Evolutionary conservation across 1,140 invertebrate genomes (phyloP), one percentile per base, ranked within the genome.

Genomic region (Delia radicum): DNA sequence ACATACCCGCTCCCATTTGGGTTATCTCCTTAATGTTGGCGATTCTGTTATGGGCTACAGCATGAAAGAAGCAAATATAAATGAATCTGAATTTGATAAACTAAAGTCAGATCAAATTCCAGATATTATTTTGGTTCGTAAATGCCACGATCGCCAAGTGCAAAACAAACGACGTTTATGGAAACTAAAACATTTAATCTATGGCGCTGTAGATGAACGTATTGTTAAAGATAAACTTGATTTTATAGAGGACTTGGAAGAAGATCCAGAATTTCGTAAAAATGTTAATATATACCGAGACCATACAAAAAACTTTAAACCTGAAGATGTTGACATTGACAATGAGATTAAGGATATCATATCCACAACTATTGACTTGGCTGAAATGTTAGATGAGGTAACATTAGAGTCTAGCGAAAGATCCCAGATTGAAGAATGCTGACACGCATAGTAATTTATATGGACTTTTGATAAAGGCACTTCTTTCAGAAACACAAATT

Each of bases 301-400:
- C 80, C 81, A 81, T 7, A 89, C 87, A 74, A 93, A 55, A 93
- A 80, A 85, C 88, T 31, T 87, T 91, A 73, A 21, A 87, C 90
- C 2, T 90, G 94, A 42, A 92, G 94, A 87, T 27, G 78, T 87
- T 76, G 91, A 94, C 80, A 21, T 24, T 55, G 89, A 90, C 61
- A 88, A 91, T 48, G 92, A 94, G 82, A 63, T 7, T 26, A 74
- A 29, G 18, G 91, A 92, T 2, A 91, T 88, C 26, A 84, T 92
- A 15, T n/a, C n/a, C n/a, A 97, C 97, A 2, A 89, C 91, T 78
- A 95, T 98, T 75, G 95, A 93, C 15, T 89, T 99, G 0, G 94
- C 95, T 76, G 98, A 99, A 88, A 99, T 99, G 98, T 87, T 99
- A 75, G 97, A 99, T 78, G 98, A 99, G 88, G 88, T 99, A 75